Conservation (phyloP, 2,113 vertebrate species). For the Marcusenius ussheri region DNA sequence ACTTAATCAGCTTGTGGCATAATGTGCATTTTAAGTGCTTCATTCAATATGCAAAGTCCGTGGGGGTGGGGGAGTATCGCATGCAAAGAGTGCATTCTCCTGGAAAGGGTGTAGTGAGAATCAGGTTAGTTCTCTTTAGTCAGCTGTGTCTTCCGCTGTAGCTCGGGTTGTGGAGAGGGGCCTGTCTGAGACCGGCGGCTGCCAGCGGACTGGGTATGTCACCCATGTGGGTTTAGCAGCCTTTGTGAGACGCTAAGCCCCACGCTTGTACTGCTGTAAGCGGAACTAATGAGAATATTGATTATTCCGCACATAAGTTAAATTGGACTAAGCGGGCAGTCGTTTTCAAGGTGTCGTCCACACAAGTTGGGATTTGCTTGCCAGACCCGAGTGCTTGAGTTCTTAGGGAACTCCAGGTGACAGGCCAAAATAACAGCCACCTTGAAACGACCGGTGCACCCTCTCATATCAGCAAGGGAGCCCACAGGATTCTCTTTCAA, state of each 20-base stretch:
- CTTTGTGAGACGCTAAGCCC: constrained; percentile 33
- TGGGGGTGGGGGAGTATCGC: not conserved
- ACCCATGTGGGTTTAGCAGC: constrained; percentile 27
- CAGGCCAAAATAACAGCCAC: not conserved
- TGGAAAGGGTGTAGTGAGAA: not conserved
- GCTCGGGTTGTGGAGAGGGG: constrained; percentile 5
- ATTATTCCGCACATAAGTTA: constrained; percentile 35
- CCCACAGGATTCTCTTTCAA: not conserved
- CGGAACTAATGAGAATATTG: constrained; percentile 43
- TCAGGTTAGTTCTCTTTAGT: not conserved
- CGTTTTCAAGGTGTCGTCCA: constrained; percentile 10
- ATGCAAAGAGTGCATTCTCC: not conserved
- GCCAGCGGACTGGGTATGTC: constrained; percentile 23
- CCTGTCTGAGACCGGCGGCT: constrained; percentile 5
- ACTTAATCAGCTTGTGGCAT: constrained; percentile 10
- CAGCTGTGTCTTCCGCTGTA: not conserved
- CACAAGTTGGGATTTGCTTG: not conserved
- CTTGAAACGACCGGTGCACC: not conserved
- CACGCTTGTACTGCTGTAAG: constrained; percentile 29
- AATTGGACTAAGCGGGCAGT: constrained; percentile 30
- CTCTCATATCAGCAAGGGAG: not conserved
- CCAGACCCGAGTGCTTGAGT: not conserved
- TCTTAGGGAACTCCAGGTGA: not conserved
- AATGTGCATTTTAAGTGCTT: not conserved
- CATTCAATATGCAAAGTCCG: not conserved